Evolutionary conservation across 2,113 vertebrate genomes (phyloP).

Genomic region (Toxotes chatareus): DNA sequence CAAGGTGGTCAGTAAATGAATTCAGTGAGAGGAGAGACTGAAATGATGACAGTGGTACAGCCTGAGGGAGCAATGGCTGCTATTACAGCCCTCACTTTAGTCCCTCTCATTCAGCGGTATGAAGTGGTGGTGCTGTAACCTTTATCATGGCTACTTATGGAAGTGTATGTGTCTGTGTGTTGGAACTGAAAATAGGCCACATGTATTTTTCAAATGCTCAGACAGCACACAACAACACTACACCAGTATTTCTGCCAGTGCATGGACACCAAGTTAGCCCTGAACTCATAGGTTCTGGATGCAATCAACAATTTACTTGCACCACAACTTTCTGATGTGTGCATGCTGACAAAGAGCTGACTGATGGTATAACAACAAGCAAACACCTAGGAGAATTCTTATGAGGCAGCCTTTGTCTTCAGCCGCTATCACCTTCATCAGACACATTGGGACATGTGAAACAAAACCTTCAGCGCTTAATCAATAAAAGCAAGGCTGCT

Average conservation of each 20-base stretch:
- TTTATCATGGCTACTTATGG: neutral
- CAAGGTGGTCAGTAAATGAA: conserved; percentile 23
- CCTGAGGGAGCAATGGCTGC: conserved; percentile 9
- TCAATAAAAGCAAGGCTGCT: conserved; percentile 38
- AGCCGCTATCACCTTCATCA: conserved; percentile 8
- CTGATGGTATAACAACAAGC: conserved; percentile 8
- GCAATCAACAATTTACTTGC: neutral
- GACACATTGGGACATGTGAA: conserved; percentile 7
- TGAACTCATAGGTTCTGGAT: neutral
- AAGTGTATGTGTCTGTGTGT: neutral
- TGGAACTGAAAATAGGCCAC: neutral
- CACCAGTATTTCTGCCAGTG: neutral
- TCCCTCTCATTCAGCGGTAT: neutral
- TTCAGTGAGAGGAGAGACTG: neutral
- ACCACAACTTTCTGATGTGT: neutral
- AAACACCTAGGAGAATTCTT: neutral
- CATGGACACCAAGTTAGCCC: neutral
- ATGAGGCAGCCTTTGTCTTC: conserved; percentile 1
- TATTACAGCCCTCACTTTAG: conserved; percentile 24
- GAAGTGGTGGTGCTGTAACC: conserved; percentile 1
- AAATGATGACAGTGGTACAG: neutral
- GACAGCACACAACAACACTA: neutral
- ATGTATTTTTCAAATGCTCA: neutral
- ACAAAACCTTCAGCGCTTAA: conserved; percentile 25
- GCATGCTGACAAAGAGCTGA: neutral